Conservation (phyloP, 2,888 invertebrate genomes). For the Sipunculus nudus region DNA sequence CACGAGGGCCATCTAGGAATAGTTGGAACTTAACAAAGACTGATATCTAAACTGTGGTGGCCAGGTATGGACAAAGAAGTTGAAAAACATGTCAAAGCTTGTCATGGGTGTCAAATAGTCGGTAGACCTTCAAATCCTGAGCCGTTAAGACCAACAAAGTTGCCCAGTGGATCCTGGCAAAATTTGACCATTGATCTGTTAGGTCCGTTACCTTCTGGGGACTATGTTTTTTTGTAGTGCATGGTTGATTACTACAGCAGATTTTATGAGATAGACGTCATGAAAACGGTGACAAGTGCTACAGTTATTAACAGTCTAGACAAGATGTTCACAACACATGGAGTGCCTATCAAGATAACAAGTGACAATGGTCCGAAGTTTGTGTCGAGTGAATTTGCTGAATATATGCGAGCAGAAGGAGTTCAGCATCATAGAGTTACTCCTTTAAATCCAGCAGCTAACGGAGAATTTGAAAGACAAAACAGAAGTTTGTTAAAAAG, state of each 20-base stretch:
- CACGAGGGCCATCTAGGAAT: conserved; percentile 22
- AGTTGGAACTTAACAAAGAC: conserved; percentile 7
- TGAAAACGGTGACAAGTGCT: not conserved
- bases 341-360: conserved; percentile 1
- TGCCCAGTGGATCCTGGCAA: conserved; percentile 11
- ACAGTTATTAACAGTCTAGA: conserved; percentile 4
- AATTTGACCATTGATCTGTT: conserved; percentile 15
- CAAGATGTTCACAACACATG: conserved; percentile 4
- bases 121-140: not conserved
- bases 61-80: conserved; percentile 15
- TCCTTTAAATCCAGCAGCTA: too few species aligned
- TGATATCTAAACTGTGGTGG: conserved; percentile 19
- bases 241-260: conserved; percentile 12
- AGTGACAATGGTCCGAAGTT: conserved; percentile 19
- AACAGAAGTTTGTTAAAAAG: too few species aligned
- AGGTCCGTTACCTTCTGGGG: not conserved
- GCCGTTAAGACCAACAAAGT: conserved; percentile 7
- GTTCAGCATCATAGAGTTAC: too few species aligned
- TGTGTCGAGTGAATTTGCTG: not conserved
- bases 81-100: conserved; percentile 3
- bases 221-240: conserved; percentile 13
- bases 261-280: conserved; percentile 5
- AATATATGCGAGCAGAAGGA: not conserved
- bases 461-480: too few species aligned
- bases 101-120: conserved; percentile 6